These are phyloP conservation scores for Peromyscus maniculatus DNA, from an alignment of 2,113 vertebrate genomes.

Conservation along the genomic window DNA sequence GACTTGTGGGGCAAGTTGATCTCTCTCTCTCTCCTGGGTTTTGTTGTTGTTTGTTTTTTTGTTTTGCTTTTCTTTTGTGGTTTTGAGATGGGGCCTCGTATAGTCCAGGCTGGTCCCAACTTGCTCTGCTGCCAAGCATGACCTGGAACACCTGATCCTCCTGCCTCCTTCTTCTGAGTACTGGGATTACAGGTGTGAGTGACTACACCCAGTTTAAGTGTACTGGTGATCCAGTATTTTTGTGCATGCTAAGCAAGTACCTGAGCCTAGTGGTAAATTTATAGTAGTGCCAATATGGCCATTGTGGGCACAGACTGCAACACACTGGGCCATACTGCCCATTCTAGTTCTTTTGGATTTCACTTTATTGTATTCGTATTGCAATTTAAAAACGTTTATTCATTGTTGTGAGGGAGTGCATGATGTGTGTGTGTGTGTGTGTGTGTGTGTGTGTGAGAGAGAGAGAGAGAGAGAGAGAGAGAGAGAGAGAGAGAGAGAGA, in stretches of 20 bases:
- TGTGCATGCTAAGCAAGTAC: not conserved
- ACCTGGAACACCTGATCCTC: not conserved
- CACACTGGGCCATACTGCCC: no score
- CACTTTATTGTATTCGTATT: not conserved
- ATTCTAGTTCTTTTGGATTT: not conserved
- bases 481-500: no score
- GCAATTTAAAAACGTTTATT: no score
- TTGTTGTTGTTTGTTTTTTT: not conserved
- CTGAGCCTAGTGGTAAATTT: not conserved
- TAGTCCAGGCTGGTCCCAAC: not conserved
- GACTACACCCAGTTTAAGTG: not conserved
- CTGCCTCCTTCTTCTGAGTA: no score
- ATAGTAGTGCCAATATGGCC: not conserved
- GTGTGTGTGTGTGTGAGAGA: not conserved
- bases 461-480: no score
- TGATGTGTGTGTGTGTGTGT: not conserved
- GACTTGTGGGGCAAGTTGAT: not conserved
- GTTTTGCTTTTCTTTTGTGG: not conserved
- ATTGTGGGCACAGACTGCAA: not conserved
- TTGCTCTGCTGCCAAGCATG: accelerated
- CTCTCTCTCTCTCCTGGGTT: not conserved
- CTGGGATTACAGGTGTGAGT: not conserved
- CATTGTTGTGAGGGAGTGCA: not conserved
- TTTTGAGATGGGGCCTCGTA: not conserved
- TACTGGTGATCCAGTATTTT: not conserved